These are phyloP conservation scores for Strigamia crassipes DNA, from an alignment of 2,888 invertebrate species.

Conservation along the genomic window DNA sequence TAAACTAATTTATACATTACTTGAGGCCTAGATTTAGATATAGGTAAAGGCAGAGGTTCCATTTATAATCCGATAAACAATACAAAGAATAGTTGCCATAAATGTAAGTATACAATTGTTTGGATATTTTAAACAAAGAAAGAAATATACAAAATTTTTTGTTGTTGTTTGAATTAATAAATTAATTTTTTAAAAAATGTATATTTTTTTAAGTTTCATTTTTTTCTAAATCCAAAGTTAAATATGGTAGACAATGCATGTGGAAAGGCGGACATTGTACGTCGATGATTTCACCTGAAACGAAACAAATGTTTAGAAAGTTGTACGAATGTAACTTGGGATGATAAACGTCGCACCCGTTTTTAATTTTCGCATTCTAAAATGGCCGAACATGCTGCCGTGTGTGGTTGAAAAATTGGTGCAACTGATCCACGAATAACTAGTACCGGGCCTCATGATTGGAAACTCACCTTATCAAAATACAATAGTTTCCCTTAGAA, in stretches of 20 bases:
- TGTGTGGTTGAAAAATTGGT: conserved; percentile 54
- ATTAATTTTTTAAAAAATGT: no score
- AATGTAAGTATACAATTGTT: background rate
- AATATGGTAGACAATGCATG: conserved; percentile 52
- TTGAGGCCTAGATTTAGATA: background rate
- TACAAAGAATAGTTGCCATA: no score
- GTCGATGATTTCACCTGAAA: conserved; percentile 49
- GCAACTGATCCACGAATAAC: conserved; percentile 56
- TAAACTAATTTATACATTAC: background rate
- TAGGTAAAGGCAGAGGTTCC: background rate
- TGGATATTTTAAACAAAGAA: background rate
- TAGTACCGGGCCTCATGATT: conserved; percentile 55
- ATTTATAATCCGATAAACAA: background rate
- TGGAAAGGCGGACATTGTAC: conserved; percentile 51
- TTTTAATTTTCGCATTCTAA: conserved; percentile 53
- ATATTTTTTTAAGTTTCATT: background rate
- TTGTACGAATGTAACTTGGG: background rate
- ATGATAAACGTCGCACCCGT: background rate
- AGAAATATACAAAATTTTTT: background rate
- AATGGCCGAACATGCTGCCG: conserved; percentile 56
- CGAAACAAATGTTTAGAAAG: background rate
- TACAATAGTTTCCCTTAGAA: no score
- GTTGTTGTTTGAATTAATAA: background rate
- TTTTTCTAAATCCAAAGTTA: conserved; percentile 44
- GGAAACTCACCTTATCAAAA: conserved; percentile 55